A percentile compares a stretch with the other conserved stretches of the same genome.
These are phyloP conservation scores for Lepidurus couesii DNA, from an alignment of 1,140 invertebrate genomes.

Conservation along the genomic window DNA sequence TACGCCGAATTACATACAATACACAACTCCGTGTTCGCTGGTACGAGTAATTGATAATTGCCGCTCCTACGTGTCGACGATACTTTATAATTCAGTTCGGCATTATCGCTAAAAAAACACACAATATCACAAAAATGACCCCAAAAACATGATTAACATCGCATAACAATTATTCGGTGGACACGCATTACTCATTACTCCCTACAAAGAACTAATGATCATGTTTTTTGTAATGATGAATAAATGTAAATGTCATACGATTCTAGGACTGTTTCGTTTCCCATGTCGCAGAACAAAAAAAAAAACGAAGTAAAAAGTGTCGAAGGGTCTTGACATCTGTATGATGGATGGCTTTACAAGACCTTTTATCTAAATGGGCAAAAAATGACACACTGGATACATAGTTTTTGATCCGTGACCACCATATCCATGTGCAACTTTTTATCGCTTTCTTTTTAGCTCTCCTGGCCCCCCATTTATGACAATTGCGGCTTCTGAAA, in stretches of 20 bases:
- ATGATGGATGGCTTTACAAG: background rate
- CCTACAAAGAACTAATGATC: too few relatives aligned
- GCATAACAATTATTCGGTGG: too few relatives aligned
- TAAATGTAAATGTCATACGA: background rate
- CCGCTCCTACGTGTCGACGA: too few relatives aligned
- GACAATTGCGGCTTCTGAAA: slow-evolving; percentile 13
- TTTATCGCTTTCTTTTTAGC: background rate
- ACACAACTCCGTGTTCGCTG: background rate
- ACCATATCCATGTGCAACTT: slow-evolving; percentile 18
- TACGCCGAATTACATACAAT: background rate
- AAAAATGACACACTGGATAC: background rate
- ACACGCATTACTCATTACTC: too few relatives aligned
- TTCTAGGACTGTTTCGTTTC: background rate
- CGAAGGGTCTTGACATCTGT: slow-evolving; percentile 11
- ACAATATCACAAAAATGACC: too few relatives aligned
- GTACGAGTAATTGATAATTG: background rate
- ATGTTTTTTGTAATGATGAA: too few relatives aligned
- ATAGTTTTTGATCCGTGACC: background rate
- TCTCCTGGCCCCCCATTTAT: slow-evolving; percentile 5
- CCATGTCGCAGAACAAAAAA: background rate
- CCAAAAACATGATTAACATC: too few relatives aligned
- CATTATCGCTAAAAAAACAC: background rate
- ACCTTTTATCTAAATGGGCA: slow-evolving; percentile 3
- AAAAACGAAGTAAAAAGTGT: background rate
- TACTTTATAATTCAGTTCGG: background rate